Conservation (phyloP, 2,113 vertebrate genomes). For the Buteo buteo region DNA sequence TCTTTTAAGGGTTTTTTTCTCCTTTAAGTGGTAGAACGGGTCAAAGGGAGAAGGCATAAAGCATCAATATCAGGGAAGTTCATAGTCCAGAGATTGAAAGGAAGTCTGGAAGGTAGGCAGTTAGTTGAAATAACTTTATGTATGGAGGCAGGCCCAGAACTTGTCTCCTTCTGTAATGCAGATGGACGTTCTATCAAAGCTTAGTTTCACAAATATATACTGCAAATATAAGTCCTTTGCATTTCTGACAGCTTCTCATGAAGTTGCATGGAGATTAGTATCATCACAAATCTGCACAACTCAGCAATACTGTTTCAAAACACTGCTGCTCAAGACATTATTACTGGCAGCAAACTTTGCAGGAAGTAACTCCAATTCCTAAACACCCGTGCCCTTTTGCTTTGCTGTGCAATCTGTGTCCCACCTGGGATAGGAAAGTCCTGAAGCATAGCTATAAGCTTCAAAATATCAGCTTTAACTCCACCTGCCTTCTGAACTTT, state of each 20-base stretch:
- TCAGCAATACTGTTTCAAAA: slow-evolving; percentile 22
- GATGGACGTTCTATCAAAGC: neutral
- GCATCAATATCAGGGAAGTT: neutral
- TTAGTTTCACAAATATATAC: neutral
- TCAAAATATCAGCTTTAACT: neutral
- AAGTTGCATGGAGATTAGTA: neutral
- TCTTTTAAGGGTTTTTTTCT: neutral
- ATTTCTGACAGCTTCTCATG: neutral
- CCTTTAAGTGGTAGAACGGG: neutral
- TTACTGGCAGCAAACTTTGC: slow-evolving; percentile 6
- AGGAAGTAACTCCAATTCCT: neutral
- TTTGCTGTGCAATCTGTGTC: neutral
- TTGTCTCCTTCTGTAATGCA: neutral
- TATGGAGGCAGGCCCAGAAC: neutral
- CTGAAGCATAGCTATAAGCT: neutral
- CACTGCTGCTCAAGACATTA: neutral
- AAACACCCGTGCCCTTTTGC: neutral
- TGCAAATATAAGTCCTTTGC: neutral
- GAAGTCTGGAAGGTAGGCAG: neutral
- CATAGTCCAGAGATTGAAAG: neutral
- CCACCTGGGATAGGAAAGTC: neutral
- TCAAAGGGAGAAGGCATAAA: neutral
- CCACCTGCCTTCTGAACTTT: neutral
- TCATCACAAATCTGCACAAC: neutral
- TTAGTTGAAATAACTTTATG: neutral